phyloP scores from a whole-genome alignment of 2,113 vertebrate genomes.

The Carollia perspicillata region DNA sequence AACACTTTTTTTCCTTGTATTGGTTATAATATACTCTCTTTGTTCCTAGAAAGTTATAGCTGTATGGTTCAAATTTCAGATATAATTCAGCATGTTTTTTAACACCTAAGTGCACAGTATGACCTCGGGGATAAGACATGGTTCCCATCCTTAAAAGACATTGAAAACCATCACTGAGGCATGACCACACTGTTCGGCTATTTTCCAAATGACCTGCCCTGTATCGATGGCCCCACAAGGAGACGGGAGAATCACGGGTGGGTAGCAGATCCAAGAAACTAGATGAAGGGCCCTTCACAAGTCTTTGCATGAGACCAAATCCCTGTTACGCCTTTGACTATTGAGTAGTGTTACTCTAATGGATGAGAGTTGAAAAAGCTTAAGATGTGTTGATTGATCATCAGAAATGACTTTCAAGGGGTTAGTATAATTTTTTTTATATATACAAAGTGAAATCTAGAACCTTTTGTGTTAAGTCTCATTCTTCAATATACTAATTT shows the following conservation, averaged over 20 bases:
- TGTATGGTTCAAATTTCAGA: not conserved
- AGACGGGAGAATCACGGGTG: not conserved
- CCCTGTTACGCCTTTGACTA: not conserved
- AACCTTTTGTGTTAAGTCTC: not conserved
- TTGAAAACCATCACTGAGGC: not conserved
- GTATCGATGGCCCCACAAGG: not conserved
- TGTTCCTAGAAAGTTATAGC: not conserved
- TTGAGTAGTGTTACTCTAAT: not conserved
- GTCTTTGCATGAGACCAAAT: not conserved
- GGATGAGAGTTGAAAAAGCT: not conserved
- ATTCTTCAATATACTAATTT: not conserved
- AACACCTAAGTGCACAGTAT: not conserved
- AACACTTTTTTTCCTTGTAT: not conserved
- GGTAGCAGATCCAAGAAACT: not conserved
- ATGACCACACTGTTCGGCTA: not conserved
- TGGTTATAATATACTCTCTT: not conserved
- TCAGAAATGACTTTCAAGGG: not conserved
- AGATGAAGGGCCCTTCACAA: not conserved
- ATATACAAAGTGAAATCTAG: conserved; percentile 8
- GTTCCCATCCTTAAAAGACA: not conserved
- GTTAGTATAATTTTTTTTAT: not conserved
- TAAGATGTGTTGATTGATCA: not conserved
- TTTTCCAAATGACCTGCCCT: not conserved
- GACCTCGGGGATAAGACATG: not conserved
- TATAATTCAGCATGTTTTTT: not conserved